Conservation (phyloP, 2,888 invertebrate genomes). For the Drosophila hamatofila region DNA sequence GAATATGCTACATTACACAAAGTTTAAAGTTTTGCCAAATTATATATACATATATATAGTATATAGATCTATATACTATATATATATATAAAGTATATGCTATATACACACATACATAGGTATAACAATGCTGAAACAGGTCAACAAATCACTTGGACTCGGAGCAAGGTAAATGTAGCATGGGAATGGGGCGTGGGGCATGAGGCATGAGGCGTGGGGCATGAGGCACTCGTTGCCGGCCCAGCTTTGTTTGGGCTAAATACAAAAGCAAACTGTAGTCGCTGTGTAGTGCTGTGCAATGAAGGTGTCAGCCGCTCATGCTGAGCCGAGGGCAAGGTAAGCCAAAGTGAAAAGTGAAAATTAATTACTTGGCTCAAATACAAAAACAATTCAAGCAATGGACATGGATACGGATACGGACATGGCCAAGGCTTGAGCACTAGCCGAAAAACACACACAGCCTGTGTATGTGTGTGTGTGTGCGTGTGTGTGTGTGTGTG, state of each 20-base stretch:
- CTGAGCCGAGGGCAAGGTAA: conserved; percentile 46
- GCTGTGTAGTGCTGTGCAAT: conserved; percentile 10
- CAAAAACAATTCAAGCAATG: conserved; percentile 33
- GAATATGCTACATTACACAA: not conserved
- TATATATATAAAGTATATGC: not conserved
- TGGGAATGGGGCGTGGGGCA: not conserved
- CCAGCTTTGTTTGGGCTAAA: conserved; percentile 1
- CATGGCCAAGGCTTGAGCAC: conserved; percentile 8
- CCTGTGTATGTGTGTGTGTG: not conserved
- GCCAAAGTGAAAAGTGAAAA: conserved; percentile 63
- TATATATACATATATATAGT: not conserved
- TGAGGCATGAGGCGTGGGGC: not conserved
- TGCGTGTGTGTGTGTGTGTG: not conserved
- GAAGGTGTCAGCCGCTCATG: conserved; percentile 44
- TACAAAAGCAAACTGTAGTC: not conserved
- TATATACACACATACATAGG: not conserved
- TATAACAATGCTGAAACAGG: conserved; percentile 7
- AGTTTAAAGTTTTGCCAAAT: not conserved
- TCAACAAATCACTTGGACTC: conserved; percentile 13
- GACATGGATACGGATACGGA: conserved; percentile 12
- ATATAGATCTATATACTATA: not conserved
- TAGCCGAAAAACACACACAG: conserved; percentile 15
- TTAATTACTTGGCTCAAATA: conserved; percentile 63
- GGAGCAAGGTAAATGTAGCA: not conserved
- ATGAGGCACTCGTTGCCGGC: not conserved